Evolutionary conservation across 2,888 invertebrate genomes (phyloP), one percentile per base, ranked within the genome.

Genomic region (Serrognathus titanus): DNA sequence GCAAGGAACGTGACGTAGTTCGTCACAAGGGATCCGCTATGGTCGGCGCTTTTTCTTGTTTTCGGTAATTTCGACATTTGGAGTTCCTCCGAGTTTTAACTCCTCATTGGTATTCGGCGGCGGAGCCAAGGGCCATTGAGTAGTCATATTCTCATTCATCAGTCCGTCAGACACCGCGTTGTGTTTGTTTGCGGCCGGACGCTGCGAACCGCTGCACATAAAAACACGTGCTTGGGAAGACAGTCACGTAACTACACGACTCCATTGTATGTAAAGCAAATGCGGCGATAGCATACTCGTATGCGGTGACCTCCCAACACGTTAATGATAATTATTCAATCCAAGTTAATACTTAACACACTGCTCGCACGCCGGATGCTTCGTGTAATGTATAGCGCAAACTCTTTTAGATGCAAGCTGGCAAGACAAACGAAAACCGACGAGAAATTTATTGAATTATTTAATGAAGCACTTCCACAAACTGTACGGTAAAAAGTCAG

Each of bases 241-340:
- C 67, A 71, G 71, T 75, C 75, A 75, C 75, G 74, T 75, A 73
- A 69, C 69, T 53, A 71, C 73, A 70, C 71, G 71, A 67, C 66
- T 70, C 75, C 71, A 75, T 75, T 75, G 75, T 75, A 75, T 75
- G 75, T 75, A 75, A 75, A 75, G 71, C 72, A 64, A 66, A 69
- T 40, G 54, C 35, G 12, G 16, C 38, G 50, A 31, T 48, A n/a
- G 39, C 45, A 45, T 16, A 38, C 45, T 40, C 51, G 13, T 51
- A 49, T 63, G 62, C 63, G 56, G 63, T 74, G 75, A 73, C 75
- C 75, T 72, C 75, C 74, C 75, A 75, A 71, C 73, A 72, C 73
- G 75, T 71, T 69, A 62, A 67, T 65, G 71, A 71, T 75, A 74
- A 75, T 75, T 75, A 75, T 75, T 74, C 74, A 73, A 74, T 71